Evolutionary conservation across 2,113 vertebrate species (phyloP).

Genomic region (Albula goreensis): DNA sequence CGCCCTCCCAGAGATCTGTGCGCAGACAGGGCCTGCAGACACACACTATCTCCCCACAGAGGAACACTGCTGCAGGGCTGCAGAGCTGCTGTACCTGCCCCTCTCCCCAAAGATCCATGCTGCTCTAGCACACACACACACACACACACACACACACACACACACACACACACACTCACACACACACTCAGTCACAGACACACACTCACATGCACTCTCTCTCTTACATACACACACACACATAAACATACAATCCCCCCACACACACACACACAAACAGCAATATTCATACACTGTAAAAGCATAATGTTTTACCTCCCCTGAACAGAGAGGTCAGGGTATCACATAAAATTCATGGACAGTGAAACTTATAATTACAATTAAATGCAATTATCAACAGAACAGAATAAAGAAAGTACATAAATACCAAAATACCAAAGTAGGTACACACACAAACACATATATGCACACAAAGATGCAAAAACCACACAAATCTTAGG

Average conservation of each 20-base stretch:
- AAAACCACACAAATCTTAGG: too few species aligned
- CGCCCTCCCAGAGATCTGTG: slow-evolving; percentile 31
- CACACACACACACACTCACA: slow-evolving; percentile 30
- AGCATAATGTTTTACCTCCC: too few species aligned
- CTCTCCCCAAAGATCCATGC: slow-evolving; percentile 5
- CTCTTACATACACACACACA: too few species aligned
- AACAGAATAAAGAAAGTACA: too few species aligned
- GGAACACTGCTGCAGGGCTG: slow-evolving; percentile 58
- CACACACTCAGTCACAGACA: background rate
- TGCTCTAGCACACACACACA: slow-evolving; percentile 37
- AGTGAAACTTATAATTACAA: too few species aligned
- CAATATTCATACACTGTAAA: too few species aligned
- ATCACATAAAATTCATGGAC: too few species aligned
- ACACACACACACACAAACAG: background rate
- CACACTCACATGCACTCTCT: background rate
- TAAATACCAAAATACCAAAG: too few species aligned
- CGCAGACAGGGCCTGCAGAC: slow-evolving; percentile 62
- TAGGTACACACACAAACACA: background rate
- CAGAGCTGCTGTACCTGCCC: slow-evolving; percentile 41
- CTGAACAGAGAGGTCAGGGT: too few species aligned
- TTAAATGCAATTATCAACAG: too few species aligned
- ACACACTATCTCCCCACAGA: slow-evolving; percentile 58
- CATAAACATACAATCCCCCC: too few species aligned
- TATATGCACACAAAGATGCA: background rate
- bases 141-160: slow-evolving; percentile 44